Evolutionary conservation across 1,140 invertebrate species (phyloP).

Genomic region (Eufriesea mexicana): DNA sequence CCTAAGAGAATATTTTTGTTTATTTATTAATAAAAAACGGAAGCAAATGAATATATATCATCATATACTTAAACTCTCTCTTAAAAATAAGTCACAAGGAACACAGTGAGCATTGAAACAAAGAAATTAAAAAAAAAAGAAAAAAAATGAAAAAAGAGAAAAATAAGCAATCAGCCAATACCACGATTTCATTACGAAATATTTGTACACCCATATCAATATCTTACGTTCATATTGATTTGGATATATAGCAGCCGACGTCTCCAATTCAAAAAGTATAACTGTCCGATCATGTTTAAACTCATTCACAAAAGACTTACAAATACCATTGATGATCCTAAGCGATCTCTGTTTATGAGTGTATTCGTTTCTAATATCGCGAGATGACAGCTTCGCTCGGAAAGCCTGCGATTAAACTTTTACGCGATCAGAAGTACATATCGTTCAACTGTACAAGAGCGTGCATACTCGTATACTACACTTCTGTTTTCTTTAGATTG

Average conservation of each 20-base stretch:
- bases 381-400: background rate
- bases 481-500: slow-evolving; percentile 33
- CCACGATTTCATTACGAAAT: slow-evolving; percentile 82
- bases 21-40: background rate
- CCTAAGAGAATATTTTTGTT: background rate
- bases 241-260: slow-evolving; percentile 80
- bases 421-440: slow-evolving; percentile 7
- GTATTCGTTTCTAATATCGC: slow-evolving; percentile 7
- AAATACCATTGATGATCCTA: slow-evolving; percentile 49
- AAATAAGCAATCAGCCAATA: slow-evolving; percentile 83
- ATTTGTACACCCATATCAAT: slow-evolving; percentile 81
- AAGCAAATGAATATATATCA: background rate
- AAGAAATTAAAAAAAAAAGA: slow-evolving; percentile 58
- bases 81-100: background rate
- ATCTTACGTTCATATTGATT: slow-evolving; percentile 81
- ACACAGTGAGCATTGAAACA: slow-evolving; percentile 71
- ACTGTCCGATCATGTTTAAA: slow-evolving; percentile 40
- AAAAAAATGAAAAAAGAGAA: slow-evolving; percentile 73
- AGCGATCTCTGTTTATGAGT: slow-evolving; percentile 34
- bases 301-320: slow-evolving; percentile 50
- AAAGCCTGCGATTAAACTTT: background rate
- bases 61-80: background rate
- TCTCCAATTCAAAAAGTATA: slow-evolving; percentile 79
- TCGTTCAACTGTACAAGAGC: slow-evolving; percentile 7
- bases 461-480: background rate